A percentile compares a stretch with the other conserved stretches of the same genome.
phyloP scores from a whole-genome alignment of 2,888 invertebrate species.

The Platycnemis pennipes region DNA sequence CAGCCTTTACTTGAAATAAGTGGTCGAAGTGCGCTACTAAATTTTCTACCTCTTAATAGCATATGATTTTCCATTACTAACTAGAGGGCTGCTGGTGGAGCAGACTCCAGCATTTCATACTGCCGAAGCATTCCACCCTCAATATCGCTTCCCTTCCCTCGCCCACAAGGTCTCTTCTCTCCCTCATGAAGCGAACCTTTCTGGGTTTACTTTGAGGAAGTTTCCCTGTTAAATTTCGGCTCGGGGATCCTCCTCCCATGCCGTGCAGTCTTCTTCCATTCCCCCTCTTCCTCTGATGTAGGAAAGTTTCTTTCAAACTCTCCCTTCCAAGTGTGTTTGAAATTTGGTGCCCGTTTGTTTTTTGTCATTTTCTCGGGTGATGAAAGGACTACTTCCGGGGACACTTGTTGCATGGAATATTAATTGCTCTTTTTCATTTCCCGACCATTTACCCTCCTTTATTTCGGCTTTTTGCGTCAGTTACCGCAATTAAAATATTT shows the following conservation, averaged over 20 bases:
- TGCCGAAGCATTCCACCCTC: not conserved
- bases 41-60: not conserved
- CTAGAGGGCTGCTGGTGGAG: not conserved
- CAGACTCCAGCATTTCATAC: not conserved
- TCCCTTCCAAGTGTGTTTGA: not conserved
- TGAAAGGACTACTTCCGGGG: slow-evolving; percentile 11
- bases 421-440: slow-evolving; percentile 44
- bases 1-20: not conserved
- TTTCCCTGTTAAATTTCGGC: slow-evolving; percentile 14
- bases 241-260: not conserved
- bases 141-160: not conserved
- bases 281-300: not conserved
- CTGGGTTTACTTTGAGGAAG: not conserved
- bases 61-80: slow-evolving; percentile 26
- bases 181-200: not conserved
- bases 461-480: not conserved
- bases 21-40: not conserved
- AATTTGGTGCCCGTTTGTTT: not conserved
- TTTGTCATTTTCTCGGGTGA: slow-evolving; percentile 3
- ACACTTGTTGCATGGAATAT: slow-evolving; percentile 61
- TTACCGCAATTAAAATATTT: not conserved
- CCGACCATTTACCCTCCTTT: not conserved
- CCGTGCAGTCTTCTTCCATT: not conserved
- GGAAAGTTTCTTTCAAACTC: slow-evolving; percentile 45
- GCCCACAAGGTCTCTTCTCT: not conserved